Evolutionary conservation across 1,140 invertebrate genomes (phyloP).

Genomic region (Hyles euphorbiae): DNA sequence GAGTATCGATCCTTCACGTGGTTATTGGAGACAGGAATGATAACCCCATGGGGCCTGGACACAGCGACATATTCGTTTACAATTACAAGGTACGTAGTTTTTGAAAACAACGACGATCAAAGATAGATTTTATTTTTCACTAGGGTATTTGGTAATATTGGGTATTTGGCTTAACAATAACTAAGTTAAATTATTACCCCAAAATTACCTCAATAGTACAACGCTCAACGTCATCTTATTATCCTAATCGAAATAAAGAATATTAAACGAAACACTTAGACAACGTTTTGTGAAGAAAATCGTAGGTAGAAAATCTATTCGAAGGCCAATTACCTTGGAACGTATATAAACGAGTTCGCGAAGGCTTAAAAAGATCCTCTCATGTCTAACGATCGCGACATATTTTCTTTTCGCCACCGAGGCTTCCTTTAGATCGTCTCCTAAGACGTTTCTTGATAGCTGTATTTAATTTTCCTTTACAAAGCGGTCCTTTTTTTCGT

Average conservation of each 20-base stretch:
- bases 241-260: no score
- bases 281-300: background rate
- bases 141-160: no score
- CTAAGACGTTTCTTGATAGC: background rate
- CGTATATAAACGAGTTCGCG: slow-evolving; percentile 17
- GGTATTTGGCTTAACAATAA: no score
- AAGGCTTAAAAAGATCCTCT: slow-evolving; percentile 19
- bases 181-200: no score
- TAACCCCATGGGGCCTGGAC: slow-evolving; percentile 87
- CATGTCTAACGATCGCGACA: slow-evolving; percentile 22
- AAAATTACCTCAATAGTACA: no score
- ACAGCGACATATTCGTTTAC: slow-evolving; percentile 93
- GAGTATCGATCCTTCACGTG: slow-evolving; percentile 86
- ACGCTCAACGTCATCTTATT: no score
- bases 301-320: slow-evolving; percentile 12
- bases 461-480: no score
- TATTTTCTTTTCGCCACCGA: slow-evolving; percentile 25
- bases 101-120: background rate
- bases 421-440: slow-evolving; percentile 21
- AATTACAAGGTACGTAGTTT: slow-evolving; percentile 85
- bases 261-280: no score
- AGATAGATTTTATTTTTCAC: no score
- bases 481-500: no score
- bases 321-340: slow-evolving; percentile 23
- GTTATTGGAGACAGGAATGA: slow-evolving; percentile 95